Conservation (phyloP, 2,888 invertebrate genomes). For the Antitype chi region DNA sequence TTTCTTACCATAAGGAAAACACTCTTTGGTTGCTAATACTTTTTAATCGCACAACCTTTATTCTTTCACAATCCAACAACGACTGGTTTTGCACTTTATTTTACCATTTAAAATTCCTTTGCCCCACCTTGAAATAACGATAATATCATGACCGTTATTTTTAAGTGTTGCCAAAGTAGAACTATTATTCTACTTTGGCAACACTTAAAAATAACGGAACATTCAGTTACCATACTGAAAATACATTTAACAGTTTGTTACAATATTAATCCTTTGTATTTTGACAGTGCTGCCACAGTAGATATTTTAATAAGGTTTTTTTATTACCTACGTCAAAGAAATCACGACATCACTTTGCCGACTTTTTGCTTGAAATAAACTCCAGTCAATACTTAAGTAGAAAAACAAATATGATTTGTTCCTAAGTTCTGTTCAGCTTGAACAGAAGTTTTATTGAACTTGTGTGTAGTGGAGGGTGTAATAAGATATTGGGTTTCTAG, state of each 20-base stretch:
- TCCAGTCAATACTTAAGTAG: neutral
- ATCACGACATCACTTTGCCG: neutral
- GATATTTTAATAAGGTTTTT: neutral
- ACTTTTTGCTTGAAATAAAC: neutral
- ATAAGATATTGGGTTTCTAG: constrained; percentile 49
- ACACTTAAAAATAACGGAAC: no score
- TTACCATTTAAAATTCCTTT: neutral
- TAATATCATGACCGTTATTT: no score
- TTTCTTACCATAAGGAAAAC: neutral
- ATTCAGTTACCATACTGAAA: neutral
- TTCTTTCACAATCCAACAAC: neutral
- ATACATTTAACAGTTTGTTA: neutral
- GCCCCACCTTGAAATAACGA: no score
- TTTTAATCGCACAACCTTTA: neutral
- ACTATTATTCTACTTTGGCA: no score
- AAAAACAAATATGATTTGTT: constrained; percentile 23
- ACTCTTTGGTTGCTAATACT: neutral
- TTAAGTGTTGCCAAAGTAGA: no score
- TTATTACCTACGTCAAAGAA: neutral
- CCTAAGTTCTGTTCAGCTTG: constrained; percentile 7
- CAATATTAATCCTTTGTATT: neutral
- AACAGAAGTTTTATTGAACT: constrained; percentile 34
- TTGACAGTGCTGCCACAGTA: neutral
- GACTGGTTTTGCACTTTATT: neutral
- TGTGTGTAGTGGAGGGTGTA: constrained; percentile 38